Conservation (phyloP, 2,113 vertebrate genomes). For the Cynopterus brachyotis region DNA sequence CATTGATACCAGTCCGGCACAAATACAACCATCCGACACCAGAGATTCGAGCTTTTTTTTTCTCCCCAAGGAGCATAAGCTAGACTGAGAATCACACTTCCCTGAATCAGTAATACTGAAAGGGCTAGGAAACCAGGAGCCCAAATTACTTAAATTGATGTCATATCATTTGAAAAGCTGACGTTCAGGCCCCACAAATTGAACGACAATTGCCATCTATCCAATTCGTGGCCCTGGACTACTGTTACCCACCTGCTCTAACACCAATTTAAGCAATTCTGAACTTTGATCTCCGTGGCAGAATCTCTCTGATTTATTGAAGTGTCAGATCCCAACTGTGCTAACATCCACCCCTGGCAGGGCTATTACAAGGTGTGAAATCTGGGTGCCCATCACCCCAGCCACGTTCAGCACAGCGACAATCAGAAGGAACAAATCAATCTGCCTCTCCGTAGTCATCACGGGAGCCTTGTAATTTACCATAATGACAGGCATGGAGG, state of each 20-base stretch:
- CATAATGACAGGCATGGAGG: neutral
- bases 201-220: constrained; percentile 75
- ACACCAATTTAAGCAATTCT: constrained; percentile 82
- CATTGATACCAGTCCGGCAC: neutral
- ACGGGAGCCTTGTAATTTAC: constrained; percentile 71
- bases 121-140: constrained; percentile 70
- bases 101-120: constrained; percentile 63
- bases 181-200: constrained; percentile 52
- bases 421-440: constrained; percentile 75
- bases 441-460: constrained; percentile 57
- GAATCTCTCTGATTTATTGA: constrained; percentile 75
- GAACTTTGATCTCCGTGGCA: constrained; percentile 74
- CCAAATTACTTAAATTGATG: constrained; percentile 81
- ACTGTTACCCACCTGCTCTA: constrained; percentile 80
- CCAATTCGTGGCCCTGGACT: constrained; percentile 72
- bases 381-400: constrained; percentile 67
- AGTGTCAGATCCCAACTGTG: constrained; percentile 76
- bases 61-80: neutral
- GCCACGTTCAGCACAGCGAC: constrained; percentile 50
- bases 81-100: constrained; percentile 34
- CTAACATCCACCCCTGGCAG: constrained; percentile 70
- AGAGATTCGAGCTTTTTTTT: neutral
- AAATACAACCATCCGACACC: neutral
- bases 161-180: constrained; percentile 76
- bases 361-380: constrained; percentile 75